Conservation (phyloP, 2,888 invertebrate species). For the Thalpophila matura region DNA sequence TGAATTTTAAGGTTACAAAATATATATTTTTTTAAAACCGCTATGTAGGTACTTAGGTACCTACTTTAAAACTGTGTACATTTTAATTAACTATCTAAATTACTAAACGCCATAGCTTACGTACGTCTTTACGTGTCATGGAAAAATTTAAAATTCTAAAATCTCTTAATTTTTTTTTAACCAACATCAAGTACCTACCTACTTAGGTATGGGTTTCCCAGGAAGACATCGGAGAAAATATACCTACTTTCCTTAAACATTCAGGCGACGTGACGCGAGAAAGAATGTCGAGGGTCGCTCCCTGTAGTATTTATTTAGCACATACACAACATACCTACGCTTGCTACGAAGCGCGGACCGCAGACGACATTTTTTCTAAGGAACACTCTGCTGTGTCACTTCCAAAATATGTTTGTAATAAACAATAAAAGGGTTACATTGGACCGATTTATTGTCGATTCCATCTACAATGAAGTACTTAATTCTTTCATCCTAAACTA, state of each 20-base stretch:
- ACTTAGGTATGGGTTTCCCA: constrained; percentile 32
- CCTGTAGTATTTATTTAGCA: constrained; percentile 47
- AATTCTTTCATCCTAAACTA: too few species aligned
- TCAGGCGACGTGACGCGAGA: constrained; percentile 25
- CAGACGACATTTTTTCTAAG: constrained; percentile 29
- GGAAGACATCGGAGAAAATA: constrained; percentile 37
- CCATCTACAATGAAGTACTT: background rate
- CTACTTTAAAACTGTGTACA: too few species aligned
- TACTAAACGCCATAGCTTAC: too few species aligned
- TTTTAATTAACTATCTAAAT: too few species aligned
- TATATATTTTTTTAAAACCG: too few species aligned
- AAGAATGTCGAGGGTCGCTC: constrained; percentile 50
- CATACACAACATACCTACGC: constrained; percentile 9
- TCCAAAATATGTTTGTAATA: background rate
- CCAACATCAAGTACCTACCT: constrained; percentile 1
- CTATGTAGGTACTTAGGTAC: too few species aligned
- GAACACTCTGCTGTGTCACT: constrained; percentile 8
- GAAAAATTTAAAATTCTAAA: too few species aligned
- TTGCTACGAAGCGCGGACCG: background rate
- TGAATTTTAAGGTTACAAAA: too few species aligned
- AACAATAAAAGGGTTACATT: background rate
- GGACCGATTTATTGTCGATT: too few species aligned
- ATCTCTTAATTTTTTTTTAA: too few species aligned
- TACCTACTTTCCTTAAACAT: constrained; percentile 40
- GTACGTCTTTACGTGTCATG: too few species aligned